Percentiles rank a stretch among this genome's conserved stretches.
Conservation (phyloP, 2,797 vertebrate genomes). For the Acipenser oxyrinchus region DNA sequence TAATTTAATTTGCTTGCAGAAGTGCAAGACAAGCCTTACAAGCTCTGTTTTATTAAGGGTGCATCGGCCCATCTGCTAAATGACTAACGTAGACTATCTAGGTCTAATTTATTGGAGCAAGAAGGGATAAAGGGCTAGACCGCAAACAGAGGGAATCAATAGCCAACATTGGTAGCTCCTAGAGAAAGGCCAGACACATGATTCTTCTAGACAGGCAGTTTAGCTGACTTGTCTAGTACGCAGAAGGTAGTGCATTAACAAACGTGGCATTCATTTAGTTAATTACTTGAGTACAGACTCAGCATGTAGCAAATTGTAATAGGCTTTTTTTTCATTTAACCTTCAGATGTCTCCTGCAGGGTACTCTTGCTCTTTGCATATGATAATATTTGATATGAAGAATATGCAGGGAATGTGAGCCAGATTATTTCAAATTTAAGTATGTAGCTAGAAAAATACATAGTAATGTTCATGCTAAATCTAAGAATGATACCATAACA, state of each 20-base stretch:
- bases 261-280: neutral
- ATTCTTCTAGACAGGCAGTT: neutral
- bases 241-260: neutral
- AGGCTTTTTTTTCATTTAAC: neutral
- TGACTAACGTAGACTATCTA: neutral
- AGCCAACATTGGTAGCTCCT: neutral
- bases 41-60: neutral
- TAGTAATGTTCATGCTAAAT: too few species aligned
- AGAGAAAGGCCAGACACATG: neutral
- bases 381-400: too few species aligned
- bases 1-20: neutral
- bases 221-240: neutral
- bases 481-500: too few species aligned
- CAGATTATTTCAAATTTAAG: too few species aligned
- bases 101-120: neutral
- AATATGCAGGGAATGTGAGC: too few species aligned
- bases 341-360: neutral
- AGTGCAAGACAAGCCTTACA: neutral
- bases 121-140: neutral
- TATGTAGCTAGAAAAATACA: too few species aligned
- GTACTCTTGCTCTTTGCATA: too few species aligned
- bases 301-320: neutral
- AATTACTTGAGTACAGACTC: constrained; percentile 1
- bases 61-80: neutral
- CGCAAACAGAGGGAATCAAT: neutral